Base-by-base conservation (phyloP, 2,113 vertebrate genomes). In the Heterocephalus glaber region DNA sequence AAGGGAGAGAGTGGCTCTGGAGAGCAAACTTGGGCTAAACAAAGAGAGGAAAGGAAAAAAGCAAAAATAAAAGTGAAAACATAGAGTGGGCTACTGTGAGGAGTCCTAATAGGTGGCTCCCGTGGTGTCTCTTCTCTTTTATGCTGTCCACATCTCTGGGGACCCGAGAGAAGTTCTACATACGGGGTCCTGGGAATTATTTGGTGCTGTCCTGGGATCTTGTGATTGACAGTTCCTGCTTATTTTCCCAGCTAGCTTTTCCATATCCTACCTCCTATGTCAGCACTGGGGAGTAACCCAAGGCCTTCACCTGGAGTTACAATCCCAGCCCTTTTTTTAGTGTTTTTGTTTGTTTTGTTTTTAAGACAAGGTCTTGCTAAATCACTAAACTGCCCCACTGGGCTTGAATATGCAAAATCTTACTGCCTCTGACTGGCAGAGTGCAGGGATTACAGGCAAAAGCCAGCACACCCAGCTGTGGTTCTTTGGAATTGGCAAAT, bases 401-500 rank as follows among this genome's bases (percentile, higher is more conserved):
- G n/a, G 9, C n/a, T 72, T 26, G 12, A 26, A 74, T 24, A 28
- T 14, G 22, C 41, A 58, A 58, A 24, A 44, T 74, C 5, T 24
- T 74, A 4, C 5, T 44, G 11, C 38, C 38, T 74, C 70, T 44
- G 70, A 58, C 11, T 4, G 41, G 24, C 38, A 7, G 68, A 70
- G 68, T 72, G 8, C 19, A 26, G 41, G n/a, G 20, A 44, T 74
- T 74, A 74, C 11, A 74, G 22, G 16, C 19, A 8, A 28, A 38
- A 11, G 11, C 4, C 70, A 44, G 22, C 24, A 16, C 5, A 3
- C 13, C 6, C 6, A 76, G 41, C 14, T 47, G 44, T 30, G 44
- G 41, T n/a, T 92, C 54, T 96, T 94, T 74, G 52, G 60, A 11
- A 76, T n/a, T n/a, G 19, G 83, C 91, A 82, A 89, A 91, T 47